A percentile compares a stretch with the other conserved stretches of the same genome.
Evolutionary conservation across 92 coral and sea anemone genomes (phyloP).

Genomic region (Desmophyllum pertusum): DNA sequence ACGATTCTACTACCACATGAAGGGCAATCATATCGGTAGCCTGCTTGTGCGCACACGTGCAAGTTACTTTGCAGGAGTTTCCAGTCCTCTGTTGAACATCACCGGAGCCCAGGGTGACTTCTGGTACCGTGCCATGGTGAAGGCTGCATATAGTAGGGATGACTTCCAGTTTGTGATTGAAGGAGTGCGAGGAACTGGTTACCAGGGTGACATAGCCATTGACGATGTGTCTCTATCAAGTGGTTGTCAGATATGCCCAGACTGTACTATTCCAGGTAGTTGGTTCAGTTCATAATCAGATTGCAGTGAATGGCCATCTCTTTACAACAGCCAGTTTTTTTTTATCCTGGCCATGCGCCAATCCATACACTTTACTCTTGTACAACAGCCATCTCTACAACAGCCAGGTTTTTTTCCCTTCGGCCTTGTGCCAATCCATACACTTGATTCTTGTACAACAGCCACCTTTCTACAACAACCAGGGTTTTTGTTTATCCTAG

Average conservation of each 20-base stretch:
- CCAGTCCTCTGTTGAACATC: constrained; percentile 68
- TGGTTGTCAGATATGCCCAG: constrained; percentile 81
- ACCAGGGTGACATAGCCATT: constrained; percentile 94
- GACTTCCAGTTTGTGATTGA: constrained; percentile 96
- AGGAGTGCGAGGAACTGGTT: constrained; percentile 87
- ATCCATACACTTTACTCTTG: no score
- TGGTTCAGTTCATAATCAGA: not conserved
- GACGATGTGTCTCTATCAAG: constrained; percentile 93
- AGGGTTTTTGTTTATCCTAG: no score
- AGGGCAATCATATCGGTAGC: constrained; percentile 86
- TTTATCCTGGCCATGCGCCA: no score
- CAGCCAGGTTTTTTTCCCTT: no score
- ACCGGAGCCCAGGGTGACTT: constrained; percentile 91
- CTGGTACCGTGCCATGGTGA: constrained; percentile 86
- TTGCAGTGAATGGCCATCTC: no score
- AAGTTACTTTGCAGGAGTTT: constrained; percentile 60
- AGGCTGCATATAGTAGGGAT: constrained; percentile 51
- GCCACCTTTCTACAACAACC: no score
- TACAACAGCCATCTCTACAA: no score
- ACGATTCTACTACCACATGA: constrained; percentile 98
- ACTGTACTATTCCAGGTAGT: constrained; percentile 73
- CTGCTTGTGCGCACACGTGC: constrained; percentile 75
- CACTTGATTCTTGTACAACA: no score
- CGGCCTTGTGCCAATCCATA: no score
- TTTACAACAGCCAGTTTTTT: not conserved